phyloP scores from a whole-genome alignment of 2,113 vertebrate species.

The Bothrops jararaca region DNA sequence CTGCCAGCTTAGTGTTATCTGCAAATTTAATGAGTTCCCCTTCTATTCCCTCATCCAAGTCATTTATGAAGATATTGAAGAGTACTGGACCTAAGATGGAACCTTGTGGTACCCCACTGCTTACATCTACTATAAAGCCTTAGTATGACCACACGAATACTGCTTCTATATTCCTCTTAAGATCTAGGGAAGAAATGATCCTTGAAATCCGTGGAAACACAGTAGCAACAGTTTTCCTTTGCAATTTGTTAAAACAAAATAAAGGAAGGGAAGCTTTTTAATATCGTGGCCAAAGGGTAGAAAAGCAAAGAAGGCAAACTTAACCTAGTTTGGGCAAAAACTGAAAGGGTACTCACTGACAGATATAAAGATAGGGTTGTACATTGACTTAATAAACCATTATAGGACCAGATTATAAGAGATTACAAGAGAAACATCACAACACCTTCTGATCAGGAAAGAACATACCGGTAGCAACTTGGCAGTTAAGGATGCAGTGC shows the following conservation, averaged over 20 bases:
- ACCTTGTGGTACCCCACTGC: too few relatives aligned
- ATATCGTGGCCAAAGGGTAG: neutral
- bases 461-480: neutral
- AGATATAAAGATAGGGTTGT: neutral
- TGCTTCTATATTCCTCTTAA: neutral
- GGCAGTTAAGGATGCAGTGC: neutral
- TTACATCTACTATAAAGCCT: too few relatives aligned
- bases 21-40: too few relatives aligned
- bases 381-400: neutral
- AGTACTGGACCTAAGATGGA: too few relatives aligned
- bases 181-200: neutral
- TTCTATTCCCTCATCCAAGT: too few relatives aligned
- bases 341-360: neutral
- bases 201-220: neutral
- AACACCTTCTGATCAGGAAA: neutral
- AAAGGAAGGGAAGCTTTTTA: neutral
- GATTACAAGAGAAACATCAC: neutral
- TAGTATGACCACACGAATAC: too few relatives aligned
- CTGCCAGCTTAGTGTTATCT: too few relatives aligned
- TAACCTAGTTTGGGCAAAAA: neutral
- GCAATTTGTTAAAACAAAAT: neutral
- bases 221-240: neutral
- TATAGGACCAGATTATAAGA: neutral
- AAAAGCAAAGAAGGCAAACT: neutral
- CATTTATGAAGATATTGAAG: too few relatives aligned